Percentiles rank a stretch among this genome's conserved stretches.
Evolutionary conservation across 2,888 invertebrate genomes (phyloP).

Genomic region (Archips xylosteana): DNA sequence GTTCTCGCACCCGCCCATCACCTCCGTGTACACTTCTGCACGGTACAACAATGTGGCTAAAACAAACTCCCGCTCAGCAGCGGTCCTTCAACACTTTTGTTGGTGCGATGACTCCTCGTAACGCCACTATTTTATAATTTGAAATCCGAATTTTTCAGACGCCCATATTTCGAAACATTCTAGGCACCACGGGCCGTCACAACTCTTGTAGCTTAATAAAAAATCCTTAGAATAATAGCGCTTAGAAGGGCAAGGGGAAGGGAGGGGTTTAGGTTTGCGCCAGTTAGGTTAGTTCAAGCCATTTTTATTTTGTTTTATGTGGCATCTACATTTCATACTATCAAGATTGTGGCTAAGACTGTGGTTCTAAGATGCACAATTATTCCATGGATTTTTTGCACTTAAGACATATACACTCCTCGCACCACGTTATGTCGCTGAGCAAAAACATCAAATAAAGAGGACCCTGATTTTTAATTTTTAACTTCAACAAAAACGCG

Average conservation of each 20-base stretch:
- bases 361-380: not conserved
- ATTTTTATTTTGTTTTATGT: too few species aligned
- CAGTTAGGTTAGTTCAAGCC: too few species aligned
- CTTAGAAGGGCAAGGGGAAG: too few species aligned
- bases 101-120: not conserved
- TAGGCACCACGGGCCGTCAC: not conserved
- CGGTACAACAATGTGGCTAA: slow-evolving; percentile 45
- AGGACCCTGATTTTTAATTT: slow-evolving; percentile 7
- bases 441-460: slow-evolving; percentile 40
- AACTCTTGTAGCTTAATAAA: not conserved
- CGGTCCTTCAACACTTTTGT: not conserved
- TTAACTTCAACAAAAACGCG: not conserved
- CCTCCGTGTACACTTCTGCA: slow-evolving; percentile 87
- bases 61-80: slow-evolving; percentile 28
- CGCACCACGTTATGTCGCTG: slow-evolving; percentile 1
- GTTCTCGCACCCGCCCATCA: slow-evolving; percentile 89
- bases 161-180: not conserved
- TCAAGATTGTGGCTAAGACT: not conserved
- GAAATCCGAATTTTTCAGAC: not conserved
- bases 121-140: not conserved
- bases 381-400: not conserved
- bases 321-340: not conserved
- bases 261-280: not conserved
- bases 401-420: not conserved
- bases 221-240: not conserved